Evolutionary conservation across 2,888 invertebrate species (phyloP), one percentile per base, ranked within the genome.

Genomic region (Frankliniella intonsa): DNA sequence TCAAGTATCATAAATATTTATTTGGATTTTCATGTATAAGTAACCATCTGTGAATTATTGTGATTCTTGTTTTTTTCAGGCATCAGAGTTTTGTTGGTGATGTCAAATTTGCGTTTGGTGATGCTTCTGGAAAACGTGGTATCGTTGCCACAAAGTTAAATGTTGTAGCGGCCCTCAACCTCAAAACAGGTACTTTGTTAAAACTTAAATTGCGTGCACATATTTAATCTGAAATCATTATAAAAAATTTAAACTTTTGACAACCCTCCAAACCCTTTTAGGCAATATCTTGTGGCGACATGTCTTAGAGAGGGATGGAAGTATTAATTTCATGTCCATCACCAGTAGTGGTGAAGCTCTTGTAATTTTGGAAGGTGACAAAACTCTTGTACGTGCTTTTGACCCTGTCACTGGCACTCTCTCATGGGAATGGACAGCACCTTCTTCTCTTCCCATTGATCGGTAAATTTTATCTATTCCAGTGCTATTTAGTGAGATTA

Each of bases 81-180:
- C 93, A 93, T 87, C 94, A 94, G 87, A 92, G 92, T 85, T 94
- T 94, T 87, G 92, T 97, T 81, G 97, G 97, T 25, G 92, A 93
- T 88, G 90, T 95, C 80, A 94, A 93, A 87, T 93, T 92, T 87
- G 92, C 94, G 11, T 91, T 92, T 86, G 93, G 95, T 86, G 95
- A 95, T 86, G 91, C 93, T 38, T 91, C 92, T 38, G 92, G 92
- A 80, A 94, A 93, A 86, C 92, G 93, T 86, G 90, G 96, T 82
- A 92, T 95, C 86, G 92, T 96, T 50, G 94, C 93, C 50, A 96
- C 96, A 0, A 93, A 95, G 86, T 94, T 95, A 87, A 96, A 97
- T 90, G 95, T 96, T 84, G 88, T 97, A 83, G 96, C 96, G 83
- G 94, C 95, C 82, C 87, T 97, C 82, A 93, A 94, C 87, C 90